Evolutionary conservation across 2,888 invertebrate species (phyloP).

Genomic region (Platerodrilus igneus): DNA sequence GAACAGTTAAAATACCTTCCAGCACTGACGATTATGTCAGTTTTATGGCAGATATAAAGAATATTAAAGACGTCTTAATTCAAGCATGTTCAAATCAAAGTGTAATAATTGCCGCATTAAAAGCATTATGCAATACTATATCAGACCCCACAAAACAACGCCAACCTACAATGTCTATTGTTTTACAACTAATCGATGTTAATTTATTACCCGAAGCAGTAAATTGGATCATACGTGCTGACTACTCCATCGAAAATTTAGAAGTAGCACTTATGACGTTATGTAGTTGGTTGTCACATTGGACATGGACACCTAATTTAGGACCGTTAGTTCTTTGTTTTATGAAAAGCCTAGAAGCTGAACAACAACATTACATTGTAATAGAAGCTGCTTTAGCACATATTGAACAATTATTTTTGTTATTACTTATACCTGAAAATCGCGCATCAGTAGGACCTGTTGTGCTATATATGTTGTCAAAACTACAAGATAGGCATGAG

Average conservation of each 20-base stretch:
- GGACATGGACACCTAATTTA: conserved; percentile 59
- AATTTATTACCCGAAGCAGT: conserved; percentile 46
- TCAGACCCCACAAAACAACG: conserved; percentile 56
- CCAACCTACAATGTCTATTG: conserved; percentile 57
- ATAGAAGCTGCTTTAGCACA: conserved; percentile 59
- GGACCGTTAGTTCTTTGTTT: conserved; percentile 64
- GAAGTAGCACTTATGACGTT: conserved; percentile 60
- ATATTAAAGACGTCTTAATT: conserved; percentile 39
- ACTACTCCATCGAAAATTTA: conserved; percentile 52
- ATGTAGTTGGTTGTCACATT: conserved; percentile 63
- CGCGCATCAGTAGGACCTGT: conserved; percentile 58
- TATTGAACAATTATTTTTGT: conserved; percentile 56
- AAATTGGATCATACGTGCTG: conserved; percentile 45
- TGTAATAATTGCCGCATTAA: conserved; percentile 54
- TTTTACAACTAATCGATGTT: conserved; percentile 53
- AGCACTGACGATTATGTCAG: conserved; percentile 37
- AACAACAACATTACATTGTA: conserved; percentile 47
- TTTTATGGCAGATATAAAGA: conserved; percentile 41
- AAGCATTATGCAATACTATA: conserved; percentile 57
- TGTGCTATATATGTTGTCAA: conserved; percentile 60
- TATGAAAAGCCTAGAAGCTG: conserved; percentile 57
- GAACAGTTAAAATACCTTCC: conserved; percentile 44
- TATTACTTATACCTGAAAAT: conserved; percentile 53
- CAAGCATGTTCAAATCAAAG: conserved; percentile 46
- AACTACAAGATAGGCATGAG: conserved; percentile 56